Percentiles rank a stretch among this genome's conserved stretches.
Evolutionary conservation across 2,888 invertebrate genomes (phyloP).

Genomic region (Mythimna loreyi): DNA sequence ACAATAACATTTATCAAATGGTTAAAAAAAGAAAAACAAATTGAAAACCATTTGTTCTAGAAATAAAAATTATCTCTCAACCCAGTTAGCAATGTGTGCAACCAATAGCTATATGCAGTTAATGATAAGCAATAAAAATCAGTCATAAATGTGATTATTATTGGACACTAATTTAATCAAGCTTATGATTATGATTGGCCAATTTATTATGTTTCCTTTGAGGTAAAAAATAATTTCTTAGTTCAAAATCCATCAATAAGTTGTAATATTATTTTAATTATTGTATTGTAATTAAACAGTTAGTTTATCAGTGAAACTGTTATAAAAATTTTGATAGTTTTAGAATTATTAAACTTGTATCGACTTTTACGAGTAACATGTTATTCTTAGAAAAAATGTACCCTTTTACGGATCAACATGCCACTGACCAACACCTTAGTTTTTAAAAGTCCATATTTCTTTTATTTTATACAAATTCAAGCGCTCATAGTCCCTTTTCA

Average conservation of each 20-base stretch:
- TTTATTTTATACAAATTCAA: neutral
- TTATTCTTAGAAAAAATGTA: neutral
- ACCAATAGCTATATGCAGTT: neutral
- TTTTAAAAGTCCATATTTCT: neutral
- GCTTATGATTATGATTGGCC: slow-evolving; percentile 1
- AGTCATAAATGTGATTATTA: slow-evolving; percentile 6
- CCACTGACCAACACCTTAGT: too few relatives aligned
- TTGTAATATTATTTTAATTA: neutral
- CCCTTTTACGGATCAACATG: too few relatives aligned
- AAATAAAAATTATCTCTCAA: neutral
- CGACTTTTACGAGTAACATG: neutral
- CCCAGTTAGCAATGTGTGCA: neutral
- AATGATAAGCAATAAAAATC: slow-evolving; percentile 5
- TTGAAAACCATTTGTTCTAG: neutral
- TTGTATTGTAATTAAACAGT: neutral
- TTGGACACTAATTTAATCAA: slow-evolving; percentile 15
- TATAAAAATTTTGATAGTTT: neutral
- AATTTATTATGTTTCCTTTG: neutral
- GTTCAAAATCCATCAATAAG: neutral
- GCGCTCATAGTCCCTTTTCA: slow-evolving; percentile 1
- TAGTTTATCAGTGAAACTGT: neutral
- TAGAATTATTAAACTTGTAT: neutral
- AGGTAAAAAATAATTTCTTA: neutral
- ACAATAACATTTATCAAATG: neutral
- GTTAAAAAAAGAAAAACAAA: neutral